A percentile compares a stretch with the other conserved stretches of the same genome.
Evolutionary conservation across 2,888 invertebrate species (phyloP).

Genomic region (Eucera pruinosa): DNA sequence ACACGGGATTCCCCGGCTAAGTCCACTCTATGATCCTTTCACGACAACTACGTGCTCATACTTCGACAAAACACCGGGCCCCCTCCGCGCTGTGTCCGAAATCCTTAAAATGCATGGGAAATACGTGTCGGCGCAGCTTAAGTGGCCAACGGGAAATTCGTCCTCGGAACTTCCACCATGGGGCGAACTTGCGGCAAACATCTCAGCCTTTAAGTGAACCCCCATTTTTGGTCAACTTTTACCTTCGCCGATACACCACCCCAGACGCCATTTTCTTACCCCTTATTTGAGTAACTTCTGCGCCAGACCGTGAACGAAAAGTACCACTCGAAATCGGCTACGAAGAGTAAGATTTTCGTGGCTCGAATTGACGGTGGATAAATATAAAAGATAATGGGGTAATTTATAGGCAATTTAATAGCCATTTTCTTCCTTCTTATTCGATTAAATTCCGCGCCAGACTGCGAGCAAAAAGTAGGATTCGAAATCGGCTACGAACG

Average conservation of each 20-base stretch:
- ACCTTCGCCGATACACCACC: background rate
- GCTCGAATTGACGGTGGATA: no score
- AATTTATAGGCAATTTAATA: no score
- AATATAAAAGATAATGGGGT: no score
- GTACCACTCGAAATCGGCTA: no score
- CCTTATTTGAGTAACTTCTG: no score
- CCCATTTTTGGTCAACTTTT: background rate
- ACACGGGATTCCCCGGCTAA: slow-evolving; percentile 82
- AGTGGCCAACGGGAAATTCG: slow-evolving; percentile 72
- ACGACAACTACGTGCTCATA: slow-evolving; percentile 83
- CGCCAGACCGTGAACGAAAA: no score
- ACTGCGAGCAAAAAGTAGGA: no score
- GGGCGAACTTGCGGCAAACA: slow-evolving; percentile 46
- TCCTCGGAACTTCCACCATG: slow-evolving; percentile 64
- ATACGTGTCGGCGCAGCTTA: slow-evolving; percentile 79
- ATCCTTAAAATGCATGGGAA: slow-evolving; percentile 82
- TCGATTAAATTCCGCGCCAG: no score
- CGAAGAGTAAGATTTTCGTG: no score
- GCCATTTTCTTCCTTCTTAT: no score
- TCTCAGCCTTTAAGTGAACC: background rate
- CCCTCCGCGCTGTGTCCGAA: slow-evolving; percentile 76
- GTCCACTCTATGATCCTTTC: slow-evolving; percentile 84
- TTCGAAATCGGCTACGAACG: no score
- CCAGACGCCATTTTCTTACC: no score
- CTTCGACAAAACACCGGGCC: slow-evolving; percentile 80